These are phyloP conservation scores for Callionymus lyra DNA, from an alignment of 2,113 vertebrate species.

Conservation along the genomic window DNA sequence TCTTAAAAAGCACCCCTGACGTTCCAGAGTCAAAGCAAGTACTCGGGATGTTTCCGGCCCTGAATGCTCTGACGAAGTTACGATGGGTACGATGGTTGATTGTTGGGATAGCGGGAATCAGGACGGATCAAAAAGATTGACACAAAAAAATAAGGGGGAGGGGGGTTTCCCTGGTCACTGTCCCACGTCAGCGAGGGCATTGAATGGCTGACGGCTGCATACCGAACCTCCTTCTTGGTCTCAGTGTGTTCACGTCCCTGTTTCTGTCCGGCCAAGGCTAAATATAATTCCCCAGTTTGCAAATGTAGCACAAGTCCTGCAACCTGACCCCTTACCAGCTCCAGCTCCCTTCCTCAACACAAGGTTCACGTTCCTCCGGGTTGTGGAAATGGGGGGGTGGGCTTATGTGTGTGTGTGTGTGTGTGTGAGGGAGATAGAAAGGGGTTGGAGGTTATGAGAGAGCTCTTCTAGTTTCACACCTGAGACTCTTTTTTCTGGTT, in stretches of 20 bases:
- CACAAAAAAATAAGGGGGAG: neutral
- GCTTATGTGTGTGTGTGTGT: constrained; percentile 16
- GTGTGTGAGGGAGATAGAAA: constrained; percentile 23
- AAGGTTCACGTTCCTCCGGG: constrained; percentile 65
- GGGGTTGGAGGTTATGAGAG: constrained; percentile 56
- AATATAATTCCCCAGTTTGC: constrained; percentile 89
- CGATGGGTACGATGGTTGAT: no score
- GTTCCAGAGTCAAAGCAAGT: no score
- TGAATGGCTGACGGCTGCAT: constrained; percentile 69
- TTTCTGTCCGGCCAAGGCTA: constrained; percentile 72
- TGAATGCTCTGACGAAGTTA: no score
- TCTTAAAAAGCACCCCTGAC: no score
- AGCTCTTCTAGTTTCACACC: constrained; percentile 52
- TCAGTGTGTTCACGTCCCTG: constrained; percentile 53
- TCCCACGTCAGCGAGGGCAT: constrained; percentile 51
- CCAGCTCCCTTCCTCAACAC: constrained; percentile 53
- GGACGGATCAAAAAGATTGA: neutral
- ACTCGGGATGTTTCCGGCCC: no score
- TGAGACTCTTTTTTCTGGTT: constrained; percentile 49
- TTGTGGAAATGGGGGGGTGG: constrained; percentile 29
- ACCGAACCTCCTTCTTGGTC: constrained; percentile 64
- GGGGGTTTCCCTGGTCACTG: constrained; percentile 47
- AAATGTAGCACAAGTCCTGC: constrained; percentile 89
- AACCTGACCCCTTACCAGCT: constrained; percentile 72
- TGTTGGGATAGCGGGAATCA: constrained; percentile 12